Percentiles rank a stretch among this genome's conserved stretches.
phyloP scores from a whole-genome alignment of 2,113 vertebrate species.

The Tetrax tetrax region DNA sequence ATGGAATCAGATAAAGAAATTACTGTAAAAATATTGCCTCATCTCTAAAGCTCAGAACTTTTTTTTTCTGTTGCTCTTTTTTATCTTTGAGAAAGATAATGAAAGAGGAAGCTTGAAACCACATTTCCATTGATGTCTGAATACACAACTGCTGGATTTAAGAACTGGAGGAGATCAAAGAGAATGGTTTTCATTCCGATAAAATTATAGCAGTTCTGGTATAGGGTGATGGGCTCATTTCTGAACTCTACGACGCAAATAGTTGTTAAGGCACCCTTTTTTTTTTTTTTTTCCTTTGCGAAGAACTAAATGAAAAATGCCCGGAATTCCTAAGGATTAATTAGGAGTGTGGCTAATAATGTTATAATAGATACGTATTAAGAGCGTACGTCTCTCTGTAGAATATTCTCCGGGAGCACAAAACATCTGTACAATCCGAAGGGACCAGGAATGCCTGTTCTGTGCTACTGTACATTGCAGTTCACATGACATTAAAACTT shows the following conservation, averaged over 20 bases:
- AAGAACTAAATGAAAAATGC: constrained; percentile 79
- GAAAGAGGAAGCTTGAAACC: constrained; percentile 89
- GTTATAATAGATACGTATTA: constrained; percentile 55
- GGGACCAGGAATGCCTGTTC: not conserved
- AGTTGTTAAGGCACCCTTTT: constrained; percentile 79
- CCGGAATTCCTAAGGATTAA: constrained; percentile 82
- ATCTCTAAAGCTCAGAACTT: constrained; percentile 77
- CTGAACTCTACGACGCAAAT: constrained; percentile 82
- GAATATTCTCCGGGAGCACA: not conserved
- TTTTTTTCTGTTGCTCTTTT: constrained; percentile 74
- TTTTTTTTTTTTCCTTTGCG: constrained; percentile 37
- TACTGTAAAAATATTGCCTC: constrained; percentile 82
- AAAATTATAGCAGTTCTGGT: constrained; percentile 82
- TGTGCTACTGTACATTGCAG: not conserved
- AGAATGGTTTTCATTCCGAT: constrained; percentile 82
- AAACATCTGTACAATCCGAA: not conserved
- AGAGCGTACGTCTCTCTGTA: not conserved
- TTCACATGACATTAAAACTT: not conserved
- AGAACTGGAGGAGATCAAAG: constrained; percentile 93
- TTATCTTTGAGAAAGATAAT: constrained; percentile 94
- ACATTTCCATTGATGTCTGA: constrained; percentile 90
- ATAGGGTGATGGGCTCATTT: constrained; percentile 83
- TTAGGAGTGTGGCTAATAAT: constrained; percentile 82
- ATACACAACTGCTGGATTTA: constrained; percentile 92
- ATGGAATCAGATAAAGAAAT: constrained; percentile 83